Evolutionary conservation across 2,797 vertebrate species (phyloP).

Genomic region (Coluber constrictor): DNA sequence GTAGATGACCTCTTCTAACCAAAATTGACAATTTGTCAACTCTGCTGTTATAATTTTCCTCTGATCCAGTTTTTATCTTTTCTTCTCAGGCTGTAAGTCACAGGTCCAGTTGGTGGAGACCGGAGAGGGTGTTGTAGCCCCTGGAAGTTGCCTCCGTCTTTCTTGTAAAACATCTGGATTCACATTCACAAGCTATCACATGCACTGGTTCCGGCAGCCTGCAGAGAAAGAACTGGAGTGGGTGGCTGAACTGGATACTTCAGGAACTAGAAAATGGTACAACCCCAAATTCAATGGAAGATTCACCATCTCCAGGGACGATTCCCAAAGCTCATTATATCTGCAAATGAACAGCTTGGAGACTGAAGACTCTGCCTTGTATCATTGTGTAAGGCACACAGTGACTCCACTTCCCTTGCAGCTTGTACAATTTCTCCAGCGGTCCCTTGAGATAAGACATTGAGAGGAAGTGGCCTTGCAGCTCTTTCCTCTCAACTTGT

Average conservation of each 20-base stretch:
- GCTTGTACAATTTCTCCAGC: neutral
- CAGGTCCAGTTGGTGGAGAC: neutral
- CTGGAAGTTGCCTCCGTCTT: neutral
- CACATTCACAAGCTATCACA: neutral
- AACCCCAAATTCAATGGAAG: neutral
- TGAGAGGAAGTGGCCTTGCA: neutral
- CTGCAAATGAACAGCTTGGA: neutral
- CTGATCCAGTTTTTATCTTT: neutral
- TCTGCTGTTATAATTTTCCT: neutral
- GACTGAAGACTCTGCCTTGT: neutral
- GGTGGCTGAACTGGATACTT: neutral
- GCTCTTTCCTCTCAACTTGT: neutral
- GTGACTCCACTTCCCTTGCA: neutral
- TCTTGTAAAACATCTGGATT: conserved; percentile 22
- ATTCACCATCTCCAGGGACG: neutral
- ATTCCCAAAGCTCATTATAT: neutral
- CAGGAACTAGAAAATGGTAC: neutral
- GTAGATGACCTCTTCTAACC: neutral
- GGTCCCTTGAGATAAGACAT: too few species aligned
- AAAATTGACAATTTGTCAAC: neutral
- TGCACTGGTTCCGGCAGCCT: neutral
- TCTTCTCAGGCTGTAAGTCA: neutral
- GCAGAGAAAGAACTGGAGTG: neutral
- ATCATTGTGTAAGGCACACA: neutral
- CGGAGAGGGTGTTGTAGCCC: neutral